Evolutionary conservation across 1,140 invertebrate species (phyloP), one percentile per base, ranked within the genome.

Genomic region (Polypedilum pembai): DNA sequence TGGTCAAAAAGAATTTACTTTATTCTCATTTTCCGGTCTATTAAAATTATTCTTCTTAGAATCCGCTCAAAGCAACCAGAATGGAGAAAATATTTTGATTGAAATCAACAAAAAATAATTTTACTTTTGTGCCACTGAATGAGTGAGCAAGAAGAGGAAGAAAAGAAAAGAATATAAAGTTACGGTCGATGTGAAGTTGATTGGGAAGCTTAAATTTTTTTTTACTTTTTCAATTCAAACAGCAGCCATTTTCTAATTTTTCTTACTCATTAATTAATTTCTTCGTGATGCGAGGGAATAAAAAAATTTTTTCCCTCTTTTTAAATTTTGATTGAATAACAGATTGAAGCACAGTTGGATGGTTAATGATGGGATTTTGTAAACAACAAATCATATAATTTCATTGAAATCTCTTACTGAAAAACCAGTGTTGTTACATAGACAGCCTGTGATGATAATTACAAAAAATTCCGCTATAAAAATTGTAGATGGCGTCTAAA

Each of bases 161-260:
- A 56, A 56, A n/a, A 56, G 15, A 12, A 56, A n/a, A n/a, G 12
- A n/a, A 15, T 12, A 56, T n/a, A 56, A 15, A 56, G 12, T 56
- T 18, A 69, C 65, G 65, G 17, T 69, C 17, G 17, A 20, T 18
- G 65, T 69, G 65, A 69, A 21, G 24, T 33, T 69, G 65, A 69
- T 69, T 69, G 65, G 65, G 65, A 69, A 69, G 65, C 65, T 69
- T 69, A 18, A 21, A 69, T 10, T 8, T n/a, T n/a, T n/a, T n/a
- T n/a, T n/a, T n/a, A n/a, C n/a, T n/a, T n/a, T n/a, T 56, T 17
- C 45, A 20, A 8, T 56, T 56, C 18, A 8, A 69, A 20, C 17
- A 20, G 17, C 65, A 18, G 65, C 65, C 65, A 69, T 69, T 69
- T 69, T 69, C 65, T 21, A 69, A 18, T 69, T 69, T 56, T 56